These are phyloP conservation scores for Lasioglossum zephyrum DNA, from an alignment of 2,888 invertebrate species.

Conservation along the genomic window DNA sequence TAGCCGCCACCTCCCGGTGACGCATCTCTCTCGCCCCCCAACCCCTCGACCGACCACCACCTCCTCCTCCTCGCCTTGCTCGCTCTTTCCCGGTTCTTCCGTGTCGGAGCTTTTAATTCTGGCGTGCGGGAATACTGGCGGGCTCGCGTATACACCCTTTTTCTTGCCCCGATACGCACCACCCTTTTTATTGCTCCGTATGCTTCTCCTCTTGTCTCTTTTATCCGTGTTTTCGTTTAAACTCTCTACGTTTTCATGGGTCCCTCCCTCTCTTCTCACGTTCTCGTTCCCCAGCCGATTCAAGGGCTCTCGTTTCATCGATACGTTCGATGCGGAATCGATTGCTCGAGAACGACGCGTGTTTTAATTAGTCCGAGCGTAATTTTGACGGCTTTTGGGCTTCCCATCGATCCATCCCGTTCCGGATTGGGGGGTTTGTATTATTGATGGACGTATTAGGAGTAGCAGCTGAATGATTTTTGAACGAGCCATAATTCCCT, in stretches of 20 bases:
- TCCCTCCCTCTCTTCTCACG: neutral
- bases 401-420: constrained; percentile 5
- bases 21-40: constrained; percentile 50
- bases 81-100: constrained; percentile 9
- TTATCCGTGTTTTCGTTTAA: neutral
- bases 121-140: neutral
- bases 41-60: neutral
- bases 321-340: neutral
- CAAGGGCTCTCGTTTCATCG: neutral
- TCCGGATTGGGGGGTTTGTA: constrained; percentile 3
- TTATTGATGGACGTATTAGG: constrained; percentile 1
- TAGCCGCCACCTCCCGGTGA: constrained; percentile 55
- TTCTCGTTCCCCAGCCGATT: neutral
- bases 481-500: neutral
- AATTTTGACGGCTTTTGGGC: neutral
- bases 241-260: neutral
- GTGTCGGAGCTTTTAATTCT: constrained; percentile 39
- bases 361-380: constrained; percentile 21
- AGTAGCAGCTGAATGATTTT: neutral
- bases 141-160: neutral
- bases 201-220: neutral
- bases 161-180: neutral
- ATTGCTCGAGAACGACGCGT: neutral
- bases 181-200: neutral
- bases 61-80: constrained; percentile 22